Conservation (phyloP, 1,140 invertebrate genomes). For the Agrilus planipennis region DNA sequence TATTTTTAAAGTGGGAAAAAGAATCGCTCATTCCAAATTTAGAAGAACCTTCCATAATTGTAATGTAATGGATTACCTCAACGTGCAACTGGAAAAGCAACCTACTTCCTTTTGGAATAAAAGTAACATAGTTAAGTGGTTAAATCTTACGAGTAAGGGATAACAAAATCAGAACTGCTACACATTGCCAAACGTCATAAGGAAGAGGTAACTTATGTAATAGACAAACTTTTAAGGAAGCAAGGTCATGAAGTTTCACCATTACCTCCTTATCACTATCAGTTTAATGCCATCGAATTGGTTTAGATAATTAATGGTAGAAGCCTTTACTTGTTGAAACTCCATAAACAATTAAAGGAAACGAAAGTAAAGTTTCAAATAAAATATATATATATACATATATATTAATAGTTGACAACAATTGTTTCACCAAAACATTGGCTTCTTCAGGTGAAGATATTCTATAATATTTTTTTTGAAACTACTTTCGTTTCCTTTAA, state of each 20-base stretch:
- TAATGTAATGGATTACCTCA: not conserved
- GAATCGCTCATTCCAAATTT: not conserved
- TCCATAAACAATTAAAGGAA: no score
- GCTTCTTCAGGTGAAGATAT: no score
- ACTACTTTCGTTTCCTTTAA: no score
- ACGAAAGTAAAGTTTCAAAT: no score
- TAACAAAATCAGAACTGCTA: not conserved
- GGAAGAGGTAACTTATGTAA: not conserved
- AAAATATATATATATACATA: no score
- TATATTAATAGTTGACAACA: no score
- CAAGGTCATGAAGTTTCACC: not conserved
- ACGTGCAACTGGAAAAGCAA: not conserved
- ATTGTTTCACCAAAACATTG: no score
- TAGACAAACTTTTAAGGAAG: not conserved
- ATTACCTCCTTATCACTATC: not conserved
- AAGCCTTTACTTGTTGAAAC: no score
- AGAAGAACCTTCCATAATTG: not conserved
- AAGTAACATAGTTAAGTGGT: not conserved
- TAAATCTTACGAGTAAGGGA: not conserved
- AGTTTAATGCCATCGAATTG: no score
- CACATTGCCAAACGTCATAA: not conserved
- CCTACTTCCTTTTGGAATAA: not conserved
- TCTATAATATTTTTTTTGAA: no score
- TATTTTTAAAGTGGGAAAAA: not conserved
- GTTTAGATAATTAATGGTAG: no score